Base-by-base conservation (phyloP, 2,113 vertebrate species). In the Eudyptes chrysolophus region DNA sequence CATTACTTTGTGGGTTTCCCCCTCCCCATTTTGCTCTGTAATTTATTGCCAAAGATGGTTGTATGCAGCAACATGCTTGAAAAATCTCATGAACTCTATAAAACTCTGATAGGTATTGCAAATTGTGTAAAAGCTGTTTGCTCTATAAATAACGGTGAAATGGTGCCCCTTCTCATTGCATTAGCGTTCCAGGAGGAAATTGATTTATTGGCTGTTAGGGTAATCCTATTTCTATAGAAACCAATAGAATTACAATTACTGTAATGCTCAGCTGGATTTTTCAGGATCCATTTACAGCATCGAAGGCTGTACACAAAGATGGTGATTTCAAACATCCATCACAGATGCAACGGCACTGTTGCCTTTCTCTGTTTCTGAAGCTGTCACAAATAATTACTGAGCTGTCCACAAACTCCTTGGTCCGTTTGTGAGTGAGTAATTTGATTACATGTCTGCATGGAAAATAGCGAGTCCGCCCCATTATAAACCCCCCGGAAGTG, bases 61-160 rank as follows among this genome's bases (percentile, higher is more conserved):
- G 94, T 90, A 88, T 81, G 75, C 87, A 61, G 84, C 87, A 93
- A 81, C 78, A 16, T 77, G 81, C 84, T 94, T 84, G 84, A 94
- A 94, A 96, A 89, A 75, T 84, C 86, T 92, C 77, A 49, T 61
- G 84, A 94, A 97, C 93, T 93, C 95, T 74, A 90, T 96, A 95
- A 96, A 97, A 95, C 77, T 94, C 87, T 93, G 89, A 94, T 92
- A 92, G 96, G 71, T 97, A 94, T 85, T 94, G 89, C 94, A 94
- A 96, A 95, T 92, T 92, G 89, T 84, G 71, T 93, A 94, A 96
- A 97, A 96, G 94, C 92, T 88, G 77, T 96, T 94, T 94, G 86
- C 89, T 97, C 69, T 89, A 90, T 97, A 96, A 95, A 93, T 95
- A 97, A 96, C 19, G 2, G 60, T 72, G 80, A 86, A 97, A 89